phyloP scores from a whole-genome alignment of 1,140 invertebrate genomes.

The Trichoplusia ni region DNA sequence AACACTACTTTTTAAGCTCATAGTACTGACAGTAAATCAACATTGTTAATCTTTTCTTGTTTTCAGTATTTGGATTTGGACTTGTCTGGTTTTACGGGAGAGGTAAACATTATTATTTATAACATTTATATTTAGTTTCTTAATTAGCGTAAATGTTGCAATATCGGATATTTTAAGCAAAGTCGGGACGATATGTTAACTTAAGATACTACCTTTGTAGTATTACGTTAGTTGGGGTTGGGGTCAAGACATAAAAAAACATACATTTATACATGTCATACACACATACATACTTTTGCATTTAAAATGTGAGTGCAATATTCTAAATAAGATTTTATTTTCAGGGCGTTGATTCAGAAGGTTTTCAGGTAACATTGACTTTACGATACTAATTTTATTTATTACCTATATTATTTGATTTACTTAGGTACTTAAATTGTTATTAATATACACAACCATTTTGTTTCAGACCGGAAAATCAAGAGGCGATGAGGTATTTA shows the following conservation, averaged over 20 bases:
- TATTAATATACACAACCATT: not conserved
- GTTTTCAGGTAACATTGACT: conserved; percentile 57
- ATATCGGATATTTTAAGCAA: too few relatives aligned
- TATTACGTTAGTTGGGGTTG: too few relatives aligned
- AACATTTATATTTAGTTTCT: too few relatives aligned
- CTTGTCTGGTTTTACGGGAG: conserved; percentile 65
- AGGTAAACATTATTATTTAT: conserved; percentile 49
- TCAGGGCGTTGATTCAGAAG: conserved; percentile 71
- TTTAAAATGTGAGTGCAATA: too few relatives aligned
- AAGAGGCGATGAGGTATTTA: conserved; percentile 58
- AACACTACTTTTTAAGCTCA: too few relatives aligned
- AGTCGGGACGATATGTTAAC: too few relatives aligned
- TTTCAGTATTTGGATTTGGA: conserved; percentile 71
- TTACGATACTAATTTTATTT: not conserved
- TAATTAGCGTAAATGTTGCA: too few relatives aligned
- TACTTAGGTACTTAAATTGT: not conserved
- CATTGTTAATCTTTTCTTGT: conserved; percentile 31
- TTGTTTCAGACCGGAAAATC: conserved; percentile 64
- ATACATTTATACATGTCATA: not conserved
- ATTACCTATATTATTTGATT: not conserved
- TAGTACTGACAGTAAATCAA: not conserved
- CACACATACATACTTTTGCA: not conserved
- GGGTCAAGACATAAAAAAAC: too few relatives aligned
- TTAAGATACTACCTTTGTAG: too few relatives aligned
- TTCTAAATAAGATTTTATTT: conserved; percentile 46